Evolutionary conservation across 1,140 invertebrate species (phyloP).

Genomic region (Gryon sp.): DNA sequence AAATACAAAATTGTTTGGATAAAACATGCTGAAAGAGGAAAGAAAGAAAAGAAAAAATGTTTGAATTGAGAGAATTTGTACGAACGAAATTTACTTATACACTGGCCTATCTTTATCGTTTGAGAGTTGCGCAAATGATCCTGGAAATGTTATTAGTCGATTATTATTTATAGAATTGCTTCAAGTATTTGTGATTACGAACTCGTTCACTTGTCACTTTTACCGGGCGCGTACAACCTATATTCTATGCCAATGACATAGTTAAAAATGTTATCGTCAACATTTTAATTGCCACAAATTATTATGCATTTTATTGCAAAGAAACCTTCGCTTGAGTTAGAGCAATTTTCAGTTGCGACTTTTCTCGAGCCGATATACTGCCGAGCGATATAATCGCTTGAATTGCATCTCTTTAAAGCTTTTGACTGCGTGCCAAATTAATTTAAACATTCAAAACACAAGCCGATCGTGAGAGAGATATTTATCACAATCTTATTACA

Average conservation of each 20-base stretch:
- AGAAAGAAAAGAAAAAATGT: too few relatives aligned
- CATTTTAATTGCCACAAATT: slow-evolving; percentile 26
- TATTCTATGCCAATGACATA: slow-evolving; percentile 23
- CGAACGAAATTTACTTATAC: too few relatives aligned
- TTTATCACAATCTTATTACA: slow-evolving; percentile 12
- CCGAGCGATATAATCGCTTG: too few relatives aligned
- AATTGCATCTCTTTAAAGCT: slow-evolving; percentile 5
- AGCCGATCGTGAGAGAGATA: neutral
- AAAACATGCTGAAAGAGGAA: too few relatives aligned
- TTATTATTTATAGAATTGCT: slow-evolving; percentile 66
- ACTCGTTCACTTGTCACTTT: slow-evolving; percentile 42
- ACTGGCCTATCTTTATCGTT: slow-evolving; percentile 67
- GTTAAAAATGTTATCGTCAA: slow-evolving; percentile 29
- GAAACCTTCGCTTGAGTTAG: slow-evolving; percentile 1
- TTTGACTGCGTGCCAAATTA: neutral
- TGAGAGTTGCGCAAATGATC: slow-evolving; percentile 65
- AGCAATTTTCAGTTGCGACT: neutral
- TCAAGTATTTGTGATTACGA: slow-evolving; percentile 42
- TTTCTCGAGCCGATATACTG: neutral
- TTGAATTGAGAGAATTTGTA: too few relatives aligned
- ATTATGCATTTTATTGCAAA: slow-evolving; percentile 9
- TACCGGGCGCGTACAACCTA: slow-evolving; percentile 1
- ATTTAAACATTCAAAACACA: too few relatives aligned
- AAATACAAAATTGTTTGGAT: too few relatives aligned
- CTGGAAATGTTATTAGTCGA: slow-evolving; percentile 65